These are phyloP conservation scores for Coranthus polyacanthus DNA, from an alignment of 2,797 vertebrate species.

Conservation along the genomic window DNA sequence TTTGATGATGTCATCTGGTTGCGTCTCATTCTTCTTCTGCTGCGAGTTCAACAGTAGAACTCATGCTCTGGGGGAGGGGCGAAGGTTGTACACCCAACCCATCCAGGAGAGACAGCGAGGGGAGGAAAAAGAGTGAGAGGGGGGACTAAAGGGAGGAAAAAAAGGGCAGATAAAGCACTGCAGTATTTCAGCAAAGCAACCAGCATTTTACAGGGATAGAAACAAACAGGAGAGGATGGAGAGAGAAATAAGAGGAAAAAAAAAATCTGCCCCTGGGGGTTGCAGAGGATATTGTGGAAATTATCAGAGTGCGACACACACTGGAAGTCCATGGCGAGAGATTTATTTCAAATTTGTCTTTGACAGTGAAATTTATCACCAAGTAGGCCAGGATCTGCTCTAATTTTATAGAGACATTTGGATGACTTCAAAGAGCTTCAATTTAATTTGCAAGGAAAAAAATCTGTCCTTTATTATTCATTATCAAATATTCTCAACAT, in stretches of 20 bases:
- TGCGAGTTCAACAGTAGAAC: too few relatives aligned
- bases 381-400: constrained; percentile 50
- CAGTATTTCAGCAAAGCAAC: constrained; percentile 86
- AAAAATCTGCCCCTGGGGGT: constrained; percentile 74
- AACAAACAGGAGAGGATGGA: constrained; percentile 78
- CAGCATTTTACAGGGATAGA: constrained; percentile 83
- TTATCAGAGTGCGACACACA: constrained; percentile 81
- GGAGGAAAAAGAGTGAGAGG: constrained; percentile 52
- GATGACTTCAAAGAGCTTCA: constrained; percentile 19
- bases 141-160: constrained; percentile 66
- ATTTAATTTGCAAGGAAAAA: constrained; percentile 6
- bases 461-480: constrained; percentile 22
- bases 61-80: background rate
- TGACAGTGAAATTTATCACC: constrained; percentile 80
- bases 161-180: constrained; percentile 82
- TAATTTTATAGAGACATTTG: constrained; percentile 62
- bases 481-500: background rate
- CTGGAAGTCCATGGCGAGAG: constrained; percentile 75
- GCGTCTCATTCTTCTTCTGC: too few relatives aligned
- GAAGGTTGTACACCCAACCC: constrained; percentile 35
- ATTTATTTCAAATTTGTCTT: constrained; percentile 82
- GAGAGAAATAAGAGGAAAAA: constrained; percentile 63
- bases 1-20: too few relatives aligned
- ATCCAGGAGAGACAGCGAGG: constrained; percentile 48
- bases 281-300: constrained; percentile 83